A percentile compares a stretch with the other conserved stretches of the same genome.
These are phyloP conservation scores for Chrysoperla carnea DNA, from an alignment of 1,140 invertebrate genomes.

Conservation along the genomic window DNA sequence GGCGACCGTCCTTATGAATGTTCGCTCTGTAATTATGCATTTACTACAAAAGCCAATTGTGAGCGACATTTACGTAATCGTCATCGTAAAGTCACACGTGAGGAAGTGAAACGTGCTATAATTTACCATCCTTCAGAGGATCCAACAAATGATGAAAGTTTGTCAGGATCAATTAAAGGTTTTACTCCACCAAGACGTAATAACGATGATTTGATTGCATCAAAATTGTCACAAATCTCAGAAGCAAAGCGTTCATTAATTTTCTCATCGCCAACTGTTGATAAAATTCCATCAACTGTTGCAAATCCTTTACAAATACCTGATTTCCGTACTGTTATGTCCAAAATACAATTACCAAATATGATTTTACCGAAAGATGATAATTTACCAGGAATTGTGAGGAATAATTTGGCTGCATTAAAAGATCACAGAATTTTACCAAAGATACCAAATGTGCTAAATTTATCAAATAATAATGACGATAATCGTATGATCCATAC, in stretches of 20 bases:
- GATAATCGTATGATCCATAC: background rate
- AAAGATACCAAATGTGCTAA: background rate
- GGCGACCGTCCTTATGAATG: slow-evolving; percentile 91
- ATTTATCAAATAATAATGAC: background rate
- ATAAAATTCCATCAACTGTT: background rate
- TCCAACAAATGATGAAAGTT: slow-evolving; percentile 45
- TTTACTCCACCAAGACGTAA: too few relatives aligned
- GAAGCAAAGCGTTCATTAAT: background rate
- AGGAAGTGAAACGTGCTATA: slow-evolving; percentile 71
- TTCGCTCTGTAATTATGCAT: slow-evolving; percentile 82
- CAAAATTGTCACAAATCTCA: too few relatives aligned
- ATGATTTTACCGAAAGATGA: background rate
- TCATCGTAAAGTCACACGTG: slow-evolving; percentile 65
- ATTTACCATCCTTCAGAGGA: slow-evolving; percentile 75
- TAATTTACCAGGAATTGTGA: background rate
- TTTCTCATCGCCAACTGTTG: slow-evolving; percentile 13
- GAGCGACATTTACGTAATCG: slow-evolving; percentile 79
- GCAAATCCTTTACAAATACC: background rate
- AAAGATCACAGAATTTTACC: background rate
- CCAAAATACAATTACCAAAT: background rate
- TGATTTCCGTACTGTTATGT: background rate
- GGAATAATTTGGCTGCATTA: background rate
- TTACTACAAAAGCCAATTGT: slow-evolving; percentile 88
- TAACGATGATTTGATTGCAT: too few relatives aligned
- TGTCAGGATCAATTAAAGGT: slow-evolving; percentile 14